phyloP scores from a whole-genome alignment of 2,888 invertebrate species.

The Drosophila robusta region DNA sequence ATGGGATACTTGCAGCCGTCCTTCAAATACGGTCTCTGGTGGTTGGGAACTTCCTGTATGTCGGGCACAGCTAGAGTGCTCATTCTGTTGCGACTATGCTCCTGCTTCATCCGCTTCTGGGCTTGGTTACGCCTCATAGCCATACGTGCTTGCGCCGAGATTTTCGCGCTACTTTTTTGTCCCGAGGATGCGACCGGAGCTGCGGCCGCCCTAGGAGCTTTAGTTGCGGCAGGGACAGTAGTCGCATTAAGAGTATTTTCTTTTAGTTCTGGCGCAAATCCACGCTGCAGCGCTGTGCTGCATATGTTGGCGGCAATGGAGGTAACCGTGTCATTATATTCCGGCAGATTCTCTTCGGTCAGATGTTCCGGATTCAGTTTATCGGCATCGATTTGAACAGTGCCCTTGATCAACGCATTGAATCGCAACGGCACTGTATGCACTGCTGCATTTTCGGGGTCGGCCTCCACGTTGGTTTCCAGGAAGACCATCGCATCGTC shows the following conservation, averaged over 20 bases:
- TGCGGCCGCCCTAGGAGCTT: neutral
- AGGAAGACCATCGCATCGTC: constrained; percentile 51
- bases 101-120: constrained; percentile 35
- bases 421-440: constrained; percentile 69
- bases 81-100: constrained; percentile 1
- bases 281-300: constrained; percentile 70
- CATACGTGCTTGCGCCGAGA: constrained; percentile 24
- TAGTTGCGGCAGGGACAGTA: neutral
- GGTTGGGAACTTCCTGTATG: neutral
- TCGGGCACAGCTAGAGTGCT: constrained; percentile 9
- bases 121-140: constrained; percentile 48
- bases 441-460: neutral
- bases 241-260: too few species aligned
- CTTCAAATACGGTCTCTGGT: constrained; percentile 35
- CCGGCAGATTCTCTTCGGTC: constrained; percentile 50
- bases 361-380: constrained; percentile 56
- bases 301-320: constrained; percentile 78
- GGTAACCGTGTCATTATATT: constrained; percentile 76
- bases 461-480: constrained; percentile 60
- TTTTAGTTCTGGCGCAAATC: constrained; percentile 50
- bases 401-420: constrained; percentile 74
- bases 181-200: too few species aligned
- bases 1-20: constrained; percentile 69
- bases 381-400: constrained; percentile 68
- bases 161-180: neutral